phyloP scores from a whole-genome alignment of 2,113 vertebrate species.

The Spizaetus ornatus region DNA sequence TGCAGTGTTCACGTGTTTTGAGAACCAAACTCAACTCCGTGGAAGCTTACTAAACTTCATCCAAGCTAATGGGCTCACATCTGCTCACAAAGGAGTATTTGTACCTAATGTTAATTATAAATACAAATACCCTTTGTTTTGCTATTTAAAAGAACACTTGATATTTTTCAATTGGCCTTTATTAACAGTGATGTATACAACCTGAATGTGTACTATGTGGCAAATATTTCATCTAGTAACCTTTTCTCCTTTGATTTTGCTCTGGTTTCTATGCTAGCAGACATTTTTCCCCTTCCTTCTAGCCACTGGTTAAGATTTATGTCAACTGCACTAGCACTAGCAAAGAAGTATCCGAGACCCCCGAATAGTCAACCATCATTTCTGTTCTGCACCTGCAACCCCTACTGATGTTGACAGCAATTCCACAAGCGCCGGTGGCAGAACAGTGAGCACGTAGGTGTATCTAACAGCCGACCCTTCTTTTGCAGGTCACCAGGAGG shows the following conservation, averaged over 20 bases:
- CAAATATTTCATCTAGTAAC: background rate
- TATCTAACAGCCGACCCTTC: background rate
- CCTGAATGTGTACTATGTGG: background rate
- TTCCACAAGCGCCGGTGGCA: background rate
- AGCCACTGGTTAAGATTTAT: background rate
- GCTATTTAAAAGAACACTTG: background rate
- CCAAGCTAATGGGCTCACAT: background rate
- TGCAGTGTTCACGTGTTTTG: background rate
- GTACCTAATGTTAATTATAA: background rate
- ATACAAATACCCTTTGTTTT: background rate
- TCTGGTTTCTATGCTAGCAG: background rate
- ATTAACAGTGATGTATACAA: background rate
- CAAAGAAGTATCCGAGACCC: background rate
- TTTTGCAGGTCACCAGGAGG: background rate
- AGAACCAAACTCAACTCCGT: background rate
- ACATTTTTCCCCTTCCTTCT: background rate
- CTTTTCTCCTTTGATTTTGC: background rate
- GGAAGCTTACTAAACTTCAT: background rate
- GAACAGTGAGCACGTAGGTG: rapidly evolving
- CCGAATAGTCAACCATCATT: background rate
- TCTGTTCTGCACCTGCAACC: background rate
- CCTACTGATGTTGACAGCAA: background rate
- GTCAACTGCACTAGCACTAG: background rate
- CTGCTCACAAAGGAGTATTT: background rate
- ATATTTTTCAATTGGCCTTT: background rate